phyloP scores from a whole-genome alignment of 2,888 invertebrate species.

The Luperina testacea region DNA sequence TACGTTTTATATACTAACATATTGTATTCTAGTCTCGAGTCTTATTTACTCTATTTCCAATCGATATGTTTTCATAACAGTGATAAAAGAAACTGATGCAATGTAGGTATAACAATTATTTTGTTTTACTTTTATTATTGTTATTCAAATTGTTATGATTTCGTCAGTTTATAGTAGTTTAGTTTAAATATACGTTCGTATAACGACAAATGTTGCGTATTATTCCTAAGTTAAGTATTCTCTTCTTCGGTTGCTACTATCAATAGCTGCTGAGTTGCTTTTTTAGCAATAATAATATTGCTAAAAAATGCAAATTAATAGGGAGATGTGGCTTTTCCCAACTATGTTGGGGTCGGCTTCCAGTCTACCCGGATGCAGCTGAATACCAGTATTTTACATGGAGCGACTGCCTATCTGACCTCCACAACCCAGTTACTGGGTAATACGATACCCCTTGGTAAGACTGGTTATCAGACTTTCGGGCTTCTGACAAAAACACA shows the following conservation, averaged over 20 bases:
- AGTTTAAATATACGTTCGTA: slow-evolving; percentile 8
- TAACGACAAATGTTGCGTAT: slow-evolving; percentile 9
- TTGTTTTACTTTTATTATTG: neutral
- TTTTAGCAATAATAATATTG: neutral
- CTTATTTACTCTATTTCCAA: slow-evolving; percentile 11
- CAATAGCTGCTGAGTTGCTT: neutral
- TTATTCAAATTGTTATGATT: slow-evolving; percentile 25
- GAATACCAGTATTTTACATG: too few species aligned
- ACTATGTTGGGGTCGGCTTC: too few species aligned
- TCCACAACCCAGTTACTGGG: too few species aligned
- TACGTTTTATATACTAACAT: slow-evolving; percentile 11
- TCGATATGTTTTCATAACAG: slow-evolving; percentile 3
- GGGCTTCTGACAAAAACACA: too few species aligned
- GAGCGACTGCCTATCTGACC: too few species aligned
- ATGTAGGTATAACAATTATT: slow-evolving; percentile 16
- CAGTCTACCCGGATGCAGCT: too few species aligned
- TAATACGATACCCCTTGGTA: too few species aligned
- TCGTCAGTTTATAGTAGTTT: too few species aligned
- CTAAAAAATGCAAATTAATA: neutral
- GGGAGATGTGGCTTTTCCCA: too few species aligned
- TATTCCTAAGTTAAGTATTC: slow-evolving; percentile 7
- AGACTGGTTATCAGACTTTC: too few species aligned
- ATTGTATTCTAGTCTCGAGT: slow-evolving; percentile 42
- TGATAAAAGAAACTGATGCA: slow-evolving; percentile 29
- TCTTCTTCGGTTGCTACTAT: neutral